Evolutionary conservation across 2,888 invertebrate species (phyloP), one percentile per base, ranked within the genome.

Genomic region (Caenorhabditis sp.): DNA sequence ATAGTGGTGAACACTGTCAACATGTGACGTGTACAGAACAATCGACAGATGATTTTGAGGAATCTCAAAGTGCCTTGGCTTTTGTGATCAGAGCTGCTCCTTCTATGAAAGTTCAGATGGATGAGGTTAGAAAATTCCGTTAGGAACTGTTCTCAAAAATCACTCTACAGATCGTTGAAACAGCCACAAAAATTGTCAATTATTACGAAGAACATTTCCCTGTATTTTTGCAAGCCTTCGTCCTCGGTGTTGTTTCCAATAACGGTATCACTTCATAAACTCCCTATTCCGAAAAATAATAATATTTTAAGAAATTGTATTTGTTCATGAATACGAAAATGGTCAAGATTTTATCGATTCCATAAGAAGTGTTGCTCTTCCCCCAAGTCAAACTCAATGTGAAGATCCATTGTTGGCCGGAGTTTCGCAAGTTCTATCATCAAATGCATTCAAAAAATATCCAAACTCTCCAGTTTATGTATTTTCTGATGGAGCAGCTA

Each of bases 391-490:
- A 49, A 77, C 76, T 26, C 69, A 58, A 36, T 82, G 82, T 66
- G 69, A 70, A 54, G 82, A 82, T 57, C 67, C 76, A 12, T 53
- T 79, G 17, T 49, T 82, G 1, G 51, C 64, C 4, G 81, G 76
- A 57, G 60, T 79, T 43, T 69, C 74, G 8, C 31, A 61, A 53
- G 62, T 62, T 6, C 51, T 77, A 1, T 63, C 68, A 14, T 62
- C 49, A 24, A 12, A 58, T n/a, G 60, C 68, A 6, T 72, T 80
- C 64, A 61, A 71, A 61, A 67, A 75, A 50, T 81, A 76, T 53
- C 77, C 68, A 27, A 75, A 78, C 54, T 82, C 82, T 1, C 82
- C 82, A 14, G 66, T 82, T 12, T 81, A 77, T 62, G 76, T 82
- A 8, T 82, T 78, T 63, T 77, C 82, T 31, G 82, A 82, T 57